Evolutionary conservation across 2,113 vertebrate genomes (phyloP).

Genomic region (Seriola quinqueradiata): DNA sequence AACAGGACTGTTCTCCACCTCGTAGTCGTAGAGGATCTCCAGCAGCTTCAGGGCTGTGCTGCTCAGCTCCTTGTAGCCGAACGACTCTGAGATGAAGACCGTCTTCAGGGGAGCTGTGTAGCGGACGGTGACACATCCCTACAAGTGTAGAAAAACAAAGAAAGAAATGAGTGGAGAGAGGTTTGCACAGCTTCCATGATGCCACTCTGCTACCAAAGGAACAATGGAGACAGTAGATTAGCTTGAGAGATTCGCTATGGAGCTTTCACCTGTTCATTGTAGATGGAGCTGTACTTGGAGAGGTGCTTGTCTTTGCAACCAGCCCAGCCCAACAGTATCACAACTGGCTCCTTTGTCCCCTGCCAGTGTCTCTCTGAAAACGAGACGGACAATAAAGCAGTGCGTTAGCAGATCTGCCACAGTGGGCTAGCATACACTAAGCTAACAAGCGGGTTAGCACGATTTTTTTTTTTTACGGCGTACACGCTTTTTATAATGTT

Average conservation of each 20-base stretch:
- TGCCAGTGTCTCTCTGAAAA: conserved; percentile 83
- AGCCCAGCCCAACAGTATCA: conserved; percentile 97
- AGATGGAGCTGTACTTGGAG: conserved; percentile 94
- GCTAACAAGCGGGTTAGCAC: neutral
- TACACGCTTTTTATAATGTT: neutral
- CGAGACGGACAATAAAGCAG: neutral
- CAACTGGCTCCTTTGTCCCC: conserved; percentile 88
- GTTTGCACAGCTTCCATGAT: neutral
- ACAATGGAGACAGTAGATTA: neutral
- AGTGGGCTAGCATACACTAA: neutral
- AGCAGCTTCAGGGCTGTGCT: conserved; percentile 88
- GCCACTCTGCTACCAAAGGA: neutral
- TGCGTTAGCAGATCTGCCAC: neutral
- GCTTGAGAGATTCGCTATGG: no score
- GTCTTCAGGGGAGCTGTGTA: conserved; percentile 93
- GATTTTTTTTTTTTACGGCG: neutral
- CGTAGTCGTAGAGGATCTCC: conserved; percentile 92
- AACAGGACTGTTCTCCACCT: conserved; percentile 91
- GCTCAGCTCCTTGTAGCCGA: conserved; percentile 92
- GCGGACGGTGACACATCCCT: conserved; percentile 94
- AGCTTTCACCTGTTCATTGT: conserved; percentile 89
- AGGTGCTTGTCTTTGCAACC: conserved; percentile 94
- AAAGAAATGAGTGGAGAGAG: neutral
- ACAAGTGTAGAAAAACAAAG: conserved; percentile 11
- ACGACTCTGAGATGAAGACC: conserved; percentile 92